These are phyloP conservation scores for Dolichopus griseipennis DNA, from an alignment of 2,888 invertebrate species.

Conservation along the genomic window DNA sequence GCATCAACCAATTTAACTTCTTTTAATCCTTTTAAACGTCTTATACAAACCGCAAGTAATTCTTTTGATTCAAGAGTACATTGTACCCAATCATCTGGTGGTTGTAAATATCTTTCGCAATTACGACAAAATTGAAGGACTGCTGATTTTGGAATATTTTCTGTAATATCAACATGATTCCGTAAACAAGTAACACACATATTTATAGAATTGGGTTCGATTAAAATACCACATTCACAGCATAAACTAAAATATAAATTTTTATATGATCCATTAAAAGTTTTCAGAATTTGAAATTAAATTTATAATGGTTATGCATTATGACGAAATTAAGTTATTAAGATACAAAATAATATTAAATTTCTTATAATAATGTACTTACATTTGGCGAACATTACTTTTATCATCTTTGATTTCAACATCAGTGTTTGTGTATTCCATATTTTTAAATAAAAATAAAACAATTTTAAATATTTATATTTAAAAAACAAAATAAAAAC, in stretches of 20 bases:
- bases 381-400: neutral
- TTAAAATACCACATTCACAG: constrained; percentile 86
- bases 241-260: constrained; percentile 55
- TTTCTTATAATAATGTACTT: neutral
- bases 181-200: constrained; percentile 95
- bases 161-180: constrained; percentile 88
- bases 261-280: neutral
- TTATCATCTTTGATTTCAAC: neutral
- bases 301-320: too few relatives aligned
- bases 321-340: too few relatives aligned
- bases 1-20: constrained; percentile 91
- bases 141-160: constrained; percentile 89
- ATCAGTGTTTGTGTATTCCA: neutral
- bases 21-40: constrained; percentile 81
- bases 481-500: too few relatives aligned
- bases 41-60: constrained; percentile 80
- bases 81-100: constrained; percentile 79
- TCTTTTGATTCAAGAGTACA: constrained; percentile 85
- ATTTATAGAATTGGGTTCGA: constrained; percentile 92
- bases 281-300: neutral
- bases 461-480: too few relatives aligned
- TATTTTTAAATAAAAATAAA: neutral
- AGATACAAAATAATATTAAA: neutral
- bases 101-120: constrained; percentile 92
- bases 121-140: constrained; percentile 83